phyloP scores from a whole-genome alignment of 1,140 invertebrate species.

The Arctopsyche grandis region DNA sequence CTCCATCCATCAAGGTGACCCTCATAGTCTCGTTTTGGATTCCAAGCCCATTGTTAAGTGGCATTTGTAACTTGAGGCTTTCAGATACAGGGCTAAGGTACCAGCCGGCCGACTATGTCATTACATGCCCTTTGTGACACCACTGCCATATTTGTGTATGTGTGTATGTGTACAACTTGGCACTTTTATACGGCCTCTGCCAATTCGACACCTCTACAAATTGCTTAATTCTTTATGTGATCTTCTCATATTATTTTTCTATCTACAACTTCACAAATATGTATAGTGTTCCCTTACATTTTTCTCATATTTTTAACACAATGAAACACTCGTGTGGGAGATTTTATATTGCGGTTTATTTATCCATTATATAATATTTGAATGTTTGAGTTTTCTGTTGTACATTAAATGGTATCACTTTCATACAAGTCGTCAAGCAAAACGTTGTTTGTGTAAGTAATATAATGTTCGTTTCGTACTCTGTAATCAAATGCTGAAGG shows the following conservation, averaged over 20 bases:
- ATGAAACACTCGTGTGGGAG: not conserved
- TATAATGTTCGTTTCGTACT: too few species aligned
- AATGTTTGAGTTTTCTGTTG: too few species aligned
- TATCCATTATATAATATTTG: too few species aligned
- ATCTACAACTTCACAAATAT: not conserved
- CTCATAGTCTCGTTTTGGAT: not conserved
- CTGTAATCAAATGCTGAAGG: too few species aligned
- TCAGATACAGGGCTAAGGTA: constrained; percentile 19
- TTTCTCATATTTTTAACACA: too few species aligned
- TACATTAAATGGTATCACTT: too few species aligned
- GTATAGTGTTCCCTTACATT: constrained; percentile 37
- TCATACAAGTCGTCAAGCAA: too few species aligned
- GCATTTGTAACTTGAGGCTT: constrained; percentile 51
- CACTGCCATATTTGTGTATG: not conserved
- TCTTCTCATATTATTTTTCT: constrained; percentile 29
- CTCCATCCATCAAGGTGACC: not conserved
- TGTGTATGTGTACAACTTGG: not conserved
- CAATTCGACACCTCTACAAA: constrained; percentile 47
- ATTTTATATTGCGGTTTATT: not conserved
- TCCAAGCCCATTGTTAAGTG: constrained; percentile 48
- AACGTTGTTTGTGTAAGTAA: too few species aligned
- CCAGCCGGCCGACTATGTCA: constrained; percentile 33
- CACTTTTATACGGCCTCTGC: constrained; percentile 9
- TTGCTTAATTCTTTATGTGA: constrained; percentile 25
- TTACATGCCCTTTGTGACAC: constrained; percentile 35